These are phyloP conservation scores for Teleogryllus oceanicus DNA, from an alignment of 2,888 invertebrate species.

Conservation along the genomic window DNA sequence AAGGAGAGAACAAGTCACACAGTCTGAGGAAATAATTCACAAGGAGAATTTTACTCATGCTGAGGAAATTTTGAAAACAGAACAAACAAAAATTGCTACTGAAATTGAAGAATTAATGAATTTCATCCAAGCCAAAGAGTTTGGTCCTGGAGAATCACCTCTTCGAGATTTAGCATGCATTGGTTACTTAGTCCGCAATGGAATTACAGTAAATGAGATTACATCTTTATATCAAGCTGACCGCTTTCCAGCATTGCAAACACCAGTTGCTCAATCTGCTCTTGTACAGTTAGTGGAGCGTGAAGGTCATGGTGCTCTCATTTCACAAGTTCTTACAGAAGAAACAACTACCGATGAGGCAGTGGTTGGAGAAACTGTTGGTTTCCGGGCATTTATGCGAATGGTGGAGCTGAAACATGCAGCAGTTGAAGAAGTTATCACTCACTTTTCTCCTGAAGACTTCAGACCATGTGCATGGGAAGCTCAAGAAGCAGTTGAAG, in stretches of 20 bases:
- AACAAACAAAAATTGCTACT: constrained; percentile 44
- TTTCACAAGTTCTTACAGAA: constrained; percentile 76
- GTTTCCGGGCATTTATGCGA: constrained; percentile 79
- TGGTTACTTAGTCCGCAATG: constrained; percentile 71
- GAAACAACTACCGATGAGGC: constrained; percentile 75
- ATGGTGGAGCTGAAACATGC: constrained; percentile 79
- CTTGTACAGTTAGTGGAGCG: constrained; percentile 80
- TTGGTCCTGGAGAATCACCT: constrained; percentile 75
- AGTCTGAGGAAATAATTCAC: constrained; percentile 37
- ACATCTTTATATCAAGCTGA: constrained; percentile 74
- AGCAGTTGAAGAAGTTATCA: constrained; percentile 79
- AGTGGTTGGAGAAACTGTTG: constrained; percentile 72
- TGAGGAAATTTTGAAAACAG: constrained; percentile 53
- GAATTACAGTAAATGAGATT: constrained; percentile 71
- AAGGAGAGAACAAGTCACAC: constrained; percentile 32
- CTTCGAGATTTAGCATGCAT: constrained; percentile 78
- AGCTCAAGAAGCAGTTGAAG: constrained; percentile 64
- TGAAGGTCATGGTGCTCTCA: constrained; percentile 74
- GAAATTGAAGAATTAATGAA: constrained; percentile 72
- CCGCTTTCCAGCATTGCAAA: constrained; percentile 72
- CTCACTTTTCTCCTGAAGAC: constrained; percentile 78
- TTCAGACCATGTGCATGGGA: constrained; percentile 80
- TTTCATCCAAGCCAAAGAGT: constrained; percentile 70
- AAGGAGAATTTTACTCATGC: constrained; percentile 54
- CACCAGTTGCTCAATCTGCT: constrained; percentile 80